phyloP scores from a whole-genome alignment of 2,888 invertebrate genomes.

The Bombylius major region DNA sequence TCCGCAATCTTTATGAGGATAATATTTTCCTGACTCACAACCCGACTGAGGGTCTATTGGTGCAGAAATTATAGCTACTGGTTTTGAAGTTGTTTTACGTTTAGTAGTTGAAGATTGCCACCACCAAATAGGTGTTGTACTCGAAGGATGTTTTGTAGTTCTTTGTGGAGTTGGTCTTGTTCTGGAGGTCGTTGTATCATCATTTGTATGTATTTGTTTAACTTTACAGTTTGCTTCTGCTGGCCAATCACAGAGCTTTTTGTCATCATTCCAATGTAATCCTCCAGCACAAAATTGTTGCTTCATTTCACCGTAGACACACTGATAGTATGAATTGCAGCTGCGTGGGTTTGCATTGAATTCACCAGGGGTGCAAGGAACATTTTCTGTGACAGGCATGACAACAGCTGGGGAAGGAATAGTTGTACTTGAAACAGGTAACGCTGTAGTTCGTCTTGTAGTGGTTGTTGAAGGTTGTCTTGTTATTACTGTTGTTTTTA shows the following conservation, averaged over 20 bases:
- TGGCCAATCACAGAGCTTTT: constrained; percentile 71
- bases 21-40: constrained; percentile 63
- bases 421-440: constrained; percentile 23
- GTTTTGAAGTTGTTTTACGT: constrained; percentile 26
- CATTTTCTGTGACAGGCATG: constrained; percentile 33
- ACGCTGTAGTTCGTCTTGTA: constrained; percentile 16
- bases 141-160: constrained; percentile 18
- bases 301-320: constrained; percentile 56
- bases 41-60: constrained; percentile 24
- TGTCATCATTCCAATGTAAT: constrained; percentile 60
- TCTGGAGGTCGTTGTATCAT: constrained; percentile 28
- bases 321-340: constrained; percentile 65
- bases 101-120: constrained; percentile 23
- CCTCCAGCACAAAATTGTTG: constrained; percentile 68
- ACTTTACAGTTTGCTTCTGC: constrained; percentile 51
- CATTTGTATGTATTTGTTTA: constrained; percentile 21
- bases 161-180: constrained; percentile 21
- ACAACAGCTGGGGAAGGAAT: constrained; percentile 37
- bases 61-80: constrained; percentile 27
- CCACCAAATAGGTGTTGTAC: constrained; percentile 20
- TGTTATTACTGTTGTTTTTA: constrained; percentile 17
- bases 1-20: constrained; percentile 58
- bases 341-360: constrained; percentile 50
- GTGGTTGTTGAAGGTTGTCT: constrained; percentile 22
- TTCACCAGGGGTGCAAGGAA: constrained; percentile 39